Percentiles rank a stretch among this genome's conserved stretches.
These are phyloP conservation scores for Plebejus argus DNA, from an alignment of 2,888 invertebrate species.

Conservation along the genomic window DNA sequence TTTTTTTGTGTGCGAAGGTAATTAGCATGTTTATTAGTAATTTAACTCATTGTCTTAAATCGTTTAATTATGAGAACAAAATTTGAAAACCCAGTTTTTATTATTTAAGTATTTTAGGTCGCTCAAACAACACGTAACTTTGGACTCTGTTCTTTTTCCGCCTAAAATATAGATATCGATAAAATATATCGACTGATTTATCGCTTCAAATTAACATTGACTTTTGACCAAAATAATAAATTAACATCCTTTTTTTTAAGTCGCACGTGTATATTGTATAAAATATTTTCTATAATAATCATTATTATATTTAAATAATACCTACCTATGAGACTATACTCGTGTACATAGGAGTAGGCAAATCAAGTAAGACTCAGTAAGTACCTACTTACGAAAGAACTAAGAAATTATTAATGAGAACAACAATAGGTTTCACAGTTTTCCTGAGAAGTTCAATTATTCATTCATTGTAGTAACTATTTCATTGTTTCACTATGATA, in stretches of 20 bases:
- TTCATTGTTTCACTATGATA: neutral
- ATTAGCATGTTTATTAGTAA: neutral
- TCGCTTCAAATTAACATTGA: no score
- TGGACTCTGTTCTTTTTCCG: neutral
- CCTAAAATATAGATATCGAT: neutral
- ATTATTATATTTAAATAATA: neutral
- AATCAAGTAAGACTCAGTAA: neutral
- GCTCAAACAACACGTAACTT: no score
- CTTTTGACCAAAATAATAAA: no score
- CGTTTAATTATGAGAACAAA: constrained; percentile 12
- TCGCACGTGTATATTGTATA: no score
- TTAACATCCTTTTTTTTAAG: no score
- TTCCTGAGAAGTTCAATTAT: constrained; percentile 4
- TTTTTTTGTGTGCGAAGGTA: neutral
- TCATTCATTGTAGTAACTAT: neutral
- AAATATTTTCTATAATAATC: no score
- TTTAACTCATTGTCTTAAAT: neutral
- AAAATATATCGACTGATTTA: neutral
- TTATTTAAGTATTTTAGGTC: no score
- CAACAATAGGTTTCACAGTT: neutral
- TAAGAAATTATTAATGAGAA: neutral
- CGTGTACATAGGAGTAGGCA: neutral
- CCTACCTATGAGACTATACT: neutral
- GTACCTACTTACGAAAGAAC: neutral
- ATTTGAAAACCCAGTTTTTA: no score